Conservation (phyloP, 2,113 vertebrate genomes). For the Egretta garzetta region DNA sequence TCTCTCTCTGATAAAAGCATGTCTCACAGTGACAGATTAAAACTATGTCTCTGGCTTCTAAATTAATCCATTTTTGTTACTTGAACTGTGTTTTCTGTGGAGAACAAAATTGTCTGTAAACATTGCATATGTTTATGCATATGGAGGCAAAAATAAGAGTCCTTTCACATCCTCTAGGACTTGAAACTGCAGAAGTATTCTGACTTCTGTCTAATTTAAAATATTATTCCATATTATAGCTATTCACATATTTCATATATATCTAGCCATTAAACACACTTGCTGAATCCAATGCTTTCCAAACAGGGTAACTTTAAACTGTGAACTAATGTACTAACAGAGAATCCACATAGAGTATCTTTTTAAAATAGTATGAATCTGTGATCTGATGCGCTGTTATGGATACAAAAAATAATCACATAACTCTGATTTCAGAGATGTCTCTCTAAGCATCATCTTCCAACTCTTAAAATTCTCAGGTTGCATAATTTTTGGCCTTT, state of each 20-base stretch:
- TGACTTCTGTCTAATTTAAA: background rate
- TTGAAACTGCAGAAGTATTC: background rate
- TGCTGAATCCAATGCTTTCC: background rate
- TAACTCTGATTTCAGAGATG: background rate
- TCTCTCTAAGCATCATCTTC: background rate
- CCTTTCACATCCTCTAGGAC: background rate
- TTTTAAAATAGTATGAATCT: background rate
- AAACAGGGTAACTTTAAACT: background rate
- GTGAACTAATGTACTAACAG: background rate
- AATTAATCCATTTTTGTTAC: background rate
- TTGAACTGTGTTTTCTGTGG: background rate
- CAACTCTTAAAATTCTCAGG: background rate
- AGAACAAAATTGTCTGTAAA: background rate
- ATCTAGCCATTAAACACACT: background rate
- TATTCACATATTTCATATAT: background rate
- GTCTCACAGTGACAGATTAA: background rate
- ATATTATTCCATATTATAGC: rapidly evolving
- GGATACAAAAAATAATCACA: background rate
- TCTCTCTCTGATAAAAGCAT: background rate
- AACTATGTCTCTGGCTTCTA: background rate
- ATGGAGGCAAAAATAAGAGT: background rate
- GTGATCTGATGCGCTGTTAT: background rate
- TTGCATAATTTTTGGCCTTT: background rate
- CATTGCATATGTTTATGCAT: no score
- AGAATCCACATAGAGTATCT: background rate